Evolutionary conservation across 1,140 invertebrate genomes (phyloP).

Genomic region (Battus philenor): DNA sequence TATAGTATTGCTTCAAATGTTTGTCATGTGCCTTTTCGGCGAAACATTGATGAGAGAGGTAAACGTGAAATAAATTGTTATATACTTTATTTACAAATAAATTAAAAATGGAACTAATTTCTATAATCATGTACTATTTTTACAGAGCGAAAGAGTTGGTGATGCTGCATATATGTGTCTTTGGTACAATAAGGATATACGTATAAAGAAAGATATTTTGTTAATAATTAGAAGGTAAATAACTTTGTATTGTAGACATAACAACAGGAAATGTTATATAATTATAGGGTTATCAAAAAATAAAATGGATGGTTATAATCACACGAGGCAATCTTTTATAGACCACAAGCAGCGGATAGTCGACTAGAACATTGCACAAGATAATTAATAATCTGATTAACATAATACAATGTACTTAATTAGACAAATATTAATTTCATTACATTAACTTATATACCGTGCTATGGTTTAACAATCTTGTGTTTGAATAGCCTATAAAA

Average conservation of each 20-base stretch:
- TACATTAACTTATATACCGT: too few species aligned
- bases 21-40: slow-evolving; percentile 59
- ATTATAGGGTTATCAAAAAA: background rate
- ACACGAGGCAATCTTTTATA: too few species aligned
- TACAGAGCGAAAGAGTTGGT: slow-evolving; percentile 45
- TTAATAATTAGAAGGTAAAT: slow-evolving; percentile 49
- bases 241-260: too few species aligned
- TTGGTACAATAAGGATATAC: slow-evolving; percentile 50
- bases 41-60: slow-evolving; percentile 58
- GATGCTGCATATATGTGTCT: slow-evolving; percentile 43
- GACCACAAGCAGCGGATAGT: too few species aligned
- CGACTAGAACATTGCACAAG: too few species aligned
- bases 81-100: background rate
- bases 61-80: slow-evolving; percentile 33
- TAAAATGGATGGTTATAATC: too few species aligned
- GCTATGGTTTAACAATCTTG: too few species aligned
- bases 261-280: background rate
- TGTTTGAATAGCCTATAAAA: too few species aligned
- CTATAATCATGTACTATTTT: slow-evolving; percentile 14
- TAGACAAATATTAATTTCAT: too few species aligned
- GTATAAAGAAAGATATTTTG: slow-evolving; percentile 46
- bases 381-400: too few species aligned
- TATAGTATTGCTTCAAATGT: slow-evolving; percentile 51
- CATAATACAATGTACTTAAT: too few species aligned
- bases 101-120: background rate